Evolutionary conservation across 2,113 vertebrate species (phyloP), one percentile per base, ranked within the genome.

Genomic region (Mesitornis unicolor): DNA sequence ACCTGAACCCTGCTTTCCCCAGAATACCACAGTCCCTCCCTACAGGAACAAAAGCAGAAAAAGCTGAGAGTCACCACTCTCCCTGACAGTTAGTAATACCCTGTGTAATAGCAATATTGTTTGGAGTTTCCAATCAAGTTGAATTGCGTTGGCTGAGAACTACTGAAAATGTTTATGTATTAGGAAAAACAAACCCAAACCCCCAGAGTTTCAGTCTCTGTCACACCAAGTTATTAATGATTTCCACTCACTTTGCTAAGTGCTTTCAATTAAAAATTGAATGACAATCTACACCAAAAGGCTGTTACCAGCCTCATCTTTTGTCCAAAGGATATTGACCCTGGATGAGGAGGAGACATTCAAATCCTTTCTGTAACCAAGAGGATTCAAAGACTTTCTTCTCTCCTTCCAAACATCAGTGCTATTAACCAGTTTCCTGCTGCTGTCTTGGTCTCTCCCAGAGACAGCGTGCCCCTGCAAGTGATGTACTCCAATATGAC

Each of bases 251-350:
- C 8, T 78, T 82, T 64, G 38, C 51, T 60, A 42, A 92, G 64
- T 16, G 16, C 8, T 77, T 71, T 63, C 21, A 87, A 26, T 13
- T 16, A 63, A 87, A 91, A 84, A 61, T 1, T 17, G 13, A 57
- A 33, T 24, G 0, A 57, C 14, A n/a, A 11, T 18, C 51, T 51
- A 47, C 21, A 86, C n/a, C 0, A 0, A 36, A 33, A 28, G 38
- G 47, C 5, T 61, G 36, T 7, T 50, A 17, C 14, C 40, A 84
- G 47, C 31, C 17, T 14, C 5, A 2, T 38, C 67, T 79, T 67
- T 29, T 69, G 12, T 40, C 50, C 31, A 36, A 40, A 45, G 43
- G 12, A 75, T 28, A 42, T 3, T 24, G 10, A 36, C 15, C 53
- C 22, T 0, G 0, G 25, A 33, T 0, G 1, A 78, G 40, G 51